Base-by-base conservation (phyloP, 2,797 vertebrate species). In the Tolypeutes matacus region DNA sequence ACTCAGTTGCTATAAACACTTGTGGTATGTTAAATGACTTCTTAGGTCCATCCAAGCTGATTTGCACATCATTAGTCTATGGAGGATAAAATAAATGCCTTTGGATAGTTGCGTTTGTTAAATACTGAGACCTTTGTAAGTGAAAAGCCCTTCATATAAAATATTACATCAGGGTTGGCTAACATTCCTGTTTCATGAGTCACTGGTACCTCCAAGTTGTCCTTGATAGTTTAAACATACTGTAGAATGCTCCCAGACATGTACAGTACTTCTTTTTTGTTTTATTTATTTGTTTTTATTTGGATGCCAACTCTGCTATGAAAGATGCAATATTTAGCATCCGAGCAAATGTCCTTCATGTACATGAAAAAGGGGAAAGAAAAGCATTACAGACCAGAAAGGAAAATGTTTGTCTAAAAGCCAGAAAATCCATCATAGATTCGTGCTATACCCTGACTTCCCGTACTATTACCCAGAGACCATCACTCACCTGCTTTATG, bases 141-240 rank as follows among this genome's bases (percentile, higher is more conserved):
- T 92, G 83, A 96, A 97, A 96, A 92, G 51, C 25, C 88, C 75
- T 97, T 92, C 96, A 70, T 72, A 93, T 86, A 97, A 97, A 96
- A 95, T 96, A 97, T 97, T 93, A 97, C 97, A 96, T 97, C 96
- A 97, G 70, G 27, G 25, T 90, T 97, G 95, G 94, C 97, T 92
- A 69, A 72, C 42, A 93, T 93, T 95, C 91, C 76, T 89, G 69
- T 72, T 92, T 92, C 69, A 53, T 96, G 90, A 97, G 90, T 97
- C 96, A 96, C 20, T 70, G 42, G 31, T 92, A 95, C 93, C 90
- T 96, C 73, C 78, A 96, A 90, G 90, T 86, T 51, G 93, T 93
- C 96, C 96, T 97, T 97, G 95, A 97, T 95, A 96, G 93, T 96
- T 95, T 70, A 93, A 62, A 92, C 90, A 86, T 56, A 76, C 78